Conservation (phyloP, 2,113 vertebrate species). For the Dasyornis broadbenti region DNA sequence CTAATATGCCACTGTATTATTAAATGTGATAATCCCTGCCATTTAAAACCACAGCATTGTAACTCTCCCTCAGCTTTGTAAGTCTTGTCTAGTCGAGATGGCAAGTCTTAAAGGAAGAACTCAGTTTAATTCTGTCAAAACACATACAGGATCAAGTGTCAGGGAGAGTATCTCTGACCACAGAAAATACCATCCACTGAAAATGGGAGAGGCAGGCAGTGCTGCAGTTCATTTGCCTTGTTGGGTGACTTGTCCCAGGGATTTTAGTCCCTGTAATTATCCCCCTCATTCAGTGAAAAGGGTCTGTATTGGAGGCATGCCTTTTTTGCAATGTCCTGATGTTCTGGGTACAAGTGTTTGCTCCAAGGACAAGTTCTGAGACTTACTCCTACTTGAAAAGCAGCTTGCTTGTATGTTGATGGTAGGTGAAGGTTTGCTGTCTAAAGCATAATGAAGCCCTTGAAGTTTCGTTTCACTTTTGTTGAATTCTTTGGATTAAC, state of each 20-base stretch:
- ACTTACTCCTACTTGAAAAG: not conserved
- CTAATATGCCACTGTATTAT: not conserved
- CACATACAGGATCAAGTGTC: not conserved
- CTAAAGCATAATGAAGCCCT: not conserved
- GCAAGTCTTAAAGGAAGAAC: not conserved
- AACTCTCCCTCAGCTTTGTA: not conserved
- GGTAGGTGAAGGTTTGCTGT: not conserved
- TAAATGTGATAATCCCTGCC: not conserved
- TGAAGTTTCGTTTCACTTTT: not conserved
- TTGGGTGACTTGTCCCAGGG: not conserved
- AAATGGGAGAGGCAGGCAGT: not conserved
- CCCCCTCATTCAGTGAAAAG: not conserved
- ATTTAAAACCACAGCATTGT: not conserved
- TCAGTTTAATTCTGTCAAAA: not conserved
- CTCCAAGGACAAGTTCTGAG: not conserved
- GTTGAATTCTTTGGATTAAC: not conserved
- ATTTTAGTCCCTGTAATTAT: not conserved
- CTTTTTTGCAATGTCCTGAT: not conserved
- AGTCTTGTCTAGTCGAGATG: not conserved
- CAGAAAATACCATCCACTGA: not conserved
- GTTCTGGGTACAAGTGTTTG: not conserved
- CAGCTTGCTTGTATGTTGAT: not conserved
- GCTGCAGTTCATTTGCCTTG: not conserved
- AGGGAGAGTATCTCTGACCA: not conserved
- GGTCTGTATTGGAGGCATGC: not conserved